These are phyloP conservation scores for Dasyornis broadbenti DNA, from an alignment of 2,113 vertebrate species.

Conservation along the genomic window DNA sequence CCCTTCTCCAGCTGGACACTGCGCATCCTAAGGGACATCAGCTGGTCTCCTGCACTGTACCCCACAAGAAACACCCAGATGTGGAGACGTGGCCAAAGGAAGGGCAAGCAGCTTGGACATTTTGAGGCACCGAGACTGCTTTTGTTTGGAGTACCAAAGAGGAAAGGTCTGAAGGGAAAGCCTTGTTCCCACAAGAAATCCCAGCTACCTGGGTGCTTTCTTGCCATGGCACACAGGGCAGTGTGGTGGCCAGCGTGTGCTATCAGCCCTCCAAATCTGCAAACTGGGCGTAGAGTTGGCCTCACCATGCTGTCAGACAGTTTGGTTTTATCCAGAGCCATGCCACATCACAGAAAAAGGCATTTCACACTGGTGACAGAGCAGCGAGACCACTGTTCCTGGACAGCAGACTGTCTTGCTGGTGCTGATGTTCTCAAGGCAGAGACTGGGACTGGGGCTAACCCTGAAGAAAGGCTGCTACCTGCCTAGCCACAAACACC, in stretches of 20 bases:
- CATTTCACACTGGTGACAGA: background rate
- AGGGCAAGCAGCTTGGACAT: background rate
- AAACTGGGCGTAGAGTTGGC: fast-evolving
- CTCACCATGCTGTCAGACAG: fast-evolving
- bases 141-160: background rate
- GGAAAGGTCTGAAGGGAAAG: background rate
- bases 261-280: background rate
- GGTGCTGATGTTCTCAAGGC: background rate
- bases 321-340: background rate
- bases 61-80: fast-evolving
- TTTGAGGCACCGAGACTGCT: fast-evolving
- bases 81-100: fast-evolving
- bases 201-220: background rate
- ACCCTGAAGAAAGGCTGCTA: background rate
- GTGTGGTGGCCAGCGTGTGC: fast-evolving
- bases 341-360: background rate
- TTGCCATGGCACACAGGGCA: background rate
- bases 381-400: background rate
- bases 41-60: no score
- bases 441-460: background rate
- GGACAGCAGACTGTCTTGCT: background rate
- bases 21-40: background rate
- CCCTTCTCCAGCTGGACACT: background rate
- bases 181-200: background rate
- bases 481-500: background rate